These are phyloP conservation scores for Andrena praecox DNA, from an alignment of 2,888 invertebrate species.

Conservation along the genomic window DNA sequence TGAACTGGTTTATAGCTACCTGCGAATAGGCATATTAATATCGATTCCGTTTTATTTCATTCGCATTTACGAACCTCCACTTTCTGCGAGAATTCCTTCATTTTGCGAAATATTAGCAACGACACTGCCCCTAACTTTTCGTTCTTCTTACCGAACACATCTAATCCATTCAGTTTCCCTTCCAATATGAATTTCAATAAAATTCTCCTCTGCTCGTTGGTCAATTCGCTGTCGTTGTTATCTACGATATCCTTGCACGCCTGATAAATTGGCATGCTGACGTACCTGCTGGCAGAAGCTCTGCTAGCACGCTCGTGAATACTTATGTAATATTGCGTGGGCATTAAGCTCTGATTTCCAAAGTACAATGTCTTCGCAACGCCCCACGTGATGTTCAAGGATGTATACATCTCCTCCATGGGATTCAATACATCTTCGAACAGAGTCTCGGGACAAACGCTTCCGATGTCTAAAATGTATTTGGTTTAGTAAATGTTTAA, in stretches of 20 bases:
- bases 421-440: slow-evolving; percentile 90
- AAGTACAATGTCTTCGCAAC: slow-evolving; percentile 93
- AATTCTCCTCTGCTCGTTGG: slow-evolving; percentile 89
- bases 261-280: slow-evolving; percentile 89
- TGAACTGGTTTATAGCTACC: slow-evolving; percentile 61
- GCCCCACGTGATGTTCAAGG: slow-evolving; percentile 94
- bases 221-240: slow-evolving; percentile 83
- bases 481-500: background rate
- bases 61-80: slow-evolving; percentile 85
- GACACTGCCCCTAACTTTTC: background rate
- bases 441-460: slow-evolving; percentile 84
- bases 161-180: slow-evolving; percentile 93
- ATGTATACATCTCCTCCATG: slow-evolving; percentile 90
- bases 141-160: slow-evolving; percentile 87
- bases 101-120: slow-evolving; percentile 84
- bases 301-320: slow-evolving; percentile 92
- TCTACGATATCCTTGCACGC: slow-evolving; percentile 88
- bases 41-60: background rate
- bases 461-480: slow-evolving; percentile 50
- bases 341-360: slow-evolving; percentile 92
- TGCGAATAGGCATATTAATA: slow-evolving; percentile 30
- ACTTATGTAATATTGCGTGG: slow-evolving; percentile 91
- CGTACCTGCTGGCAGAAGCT: slow-evolving; percentile 91
- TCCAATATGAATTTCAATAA: slow-evolving; percentile 93
- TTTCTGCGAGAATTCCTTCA: slow-evolving; percentile 89